These are phyloP conservation scores for Uropetala carovei DNA, from an alignment of 2,888 invertebrate species.

Conservation along the genomic window DNA sequence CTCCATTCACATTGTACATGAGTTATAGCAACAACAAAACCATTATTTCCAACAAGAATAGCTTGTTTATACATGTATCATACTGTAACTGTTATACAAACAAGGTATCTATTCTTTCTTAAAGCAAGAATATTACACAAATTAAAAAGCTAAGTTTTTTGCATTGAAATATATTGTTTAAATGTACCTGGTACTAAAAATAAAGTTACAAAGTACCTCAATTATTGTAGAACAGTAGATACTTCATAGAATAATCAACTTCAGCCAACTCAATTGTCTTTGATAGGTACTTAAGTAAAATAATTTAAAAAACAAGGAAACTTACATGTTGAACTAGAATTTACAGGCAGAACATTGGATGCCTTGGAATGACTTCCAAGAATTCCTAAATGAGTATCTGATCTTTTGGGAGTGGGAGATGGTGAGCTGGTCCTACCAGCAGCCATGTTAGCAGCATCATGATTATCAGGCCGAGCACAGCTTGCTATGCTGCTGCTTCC, in stretches of 20 bases:
- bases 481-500: conserved; percentile 44
- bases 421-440: conserved; percentile 18
- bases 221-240: neutral
- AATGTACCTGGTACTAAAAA: neutral
- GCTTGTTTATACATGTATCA: no score
- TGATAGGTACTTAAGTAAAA: no score
- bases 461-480: conserved; percentile 30
- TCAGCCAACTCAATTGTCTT: neutral
- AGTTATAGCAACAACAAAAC: no score
- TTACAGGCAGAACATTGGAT: conserved; percentile 34
- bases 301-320: neutral
- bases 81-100: neutral
- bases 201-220: neutral
- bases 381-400: conserved; percentile 4
- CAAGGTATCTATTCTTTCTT: neutral
- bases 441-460: neutral
- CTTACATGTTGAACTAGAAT: conserved; percentile 29
- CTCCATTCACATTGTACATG: no score
- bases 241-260: neutral
- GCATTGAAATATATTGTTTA: no score
- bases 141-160: no score
- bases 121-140: no score
- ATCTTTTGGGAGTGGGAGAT: conserved; percentile 5
- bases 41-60: no score
- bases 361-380: conserved; percentile 12